A percentile compares a stretch with the other conserved stretches of the same genome.
Conservation (phyloP, 2,888 invertebrate genomes). For the Coenonympha glycerion region DNA sequence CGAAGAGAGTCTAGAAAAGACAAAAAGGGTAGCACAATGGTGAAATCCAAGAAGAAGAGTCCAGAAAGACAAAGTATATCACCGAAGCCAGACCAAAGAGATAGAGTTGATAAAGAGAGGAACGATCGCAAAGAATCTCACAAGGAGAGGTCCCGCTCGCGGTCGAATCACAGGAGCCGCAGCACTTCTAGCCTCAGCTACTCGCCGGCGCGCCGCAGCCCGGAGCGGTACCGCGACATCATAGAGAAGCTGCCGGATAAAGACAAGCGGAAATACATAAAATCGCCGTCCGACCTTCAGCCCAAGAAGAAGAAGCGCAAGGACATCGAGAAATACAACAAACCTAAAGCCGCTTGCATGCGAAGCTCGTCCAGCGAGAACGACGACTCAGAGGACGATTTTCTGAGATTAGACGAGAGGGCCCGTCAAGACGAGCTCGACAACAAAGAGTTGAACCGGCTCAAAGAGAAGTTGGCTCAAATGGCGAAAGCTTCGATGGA, state of each 20-base stretch:
- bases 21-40: constrained; percentile 41
- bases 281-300: constrained; percentile 57
- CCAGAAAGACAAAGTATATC: constrained; percentile 39
- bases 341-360: constrained; percentile 71
- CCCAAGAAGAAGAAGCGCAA: constrained; percentile 50
- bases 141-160: constrained; percentile 42
- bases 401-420: constrained; percentile 67
- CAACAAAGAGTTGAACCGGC: constrained; percentile 78
- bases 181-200: constrained; percentile 79
- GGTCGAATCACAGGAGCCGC: constrained; percentile 55
- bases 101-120: constrained; percentile 36
- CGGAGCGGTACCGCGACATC: constrained; percentile 81
- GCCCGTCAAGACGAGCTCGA: constrained; percentile 76
- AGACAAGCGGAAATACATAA: constrained; percentile 70
- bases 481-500: constrained; percentile 80
- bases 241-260: constrained; percentile 75
- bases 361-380: constrained; percentile 78
- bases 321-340: constrained; percentile 42
- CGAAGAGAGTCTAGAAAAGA: constrained; percentile 44
- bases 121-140: constrained; percentile 38
- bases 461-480: constrained; percentile 79
- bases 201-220: constrained; percentile 80
- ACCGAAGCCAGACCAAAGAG: constrained; percentile 31
- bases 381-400: constrained; percentile 74
- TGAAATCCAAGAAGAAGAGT: constrained; percentile 44